phyloP scores from a whole-genome alignment of 2,797 vertebrate species.

The Gymnopithys bicolor region DNA sequence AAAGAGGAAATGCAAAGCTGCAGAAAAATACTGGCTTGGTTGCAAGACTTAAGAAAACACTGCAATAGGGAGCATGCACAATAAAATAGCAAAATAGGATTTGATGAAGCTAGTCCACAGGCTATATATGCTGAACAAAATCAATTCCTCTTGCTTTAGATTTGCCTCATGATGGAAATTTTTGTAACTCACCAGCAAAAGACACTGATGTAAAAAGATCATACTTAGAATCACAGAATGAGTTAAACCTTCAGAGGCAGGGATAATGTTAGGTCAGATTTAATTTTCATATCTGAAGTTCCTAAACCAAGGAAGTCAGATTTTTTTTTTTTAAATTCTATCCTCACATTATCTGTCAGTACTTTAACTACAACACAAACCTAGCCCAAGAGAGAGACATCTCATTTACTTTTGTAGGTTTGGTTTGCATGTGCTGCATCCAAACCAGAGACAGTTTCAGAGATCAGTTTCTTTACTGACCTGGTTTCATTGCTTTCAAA shows the following conservation, averaged over 20 bases:
- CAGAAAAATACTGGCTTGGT: background rate
- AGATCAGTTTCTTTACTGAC: background rate
- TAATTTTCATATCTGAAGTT: background rate
- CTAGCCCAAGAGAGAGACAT: background rate
- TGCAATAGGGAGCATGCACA: background rate
- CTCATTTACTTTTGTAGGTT: background rate
- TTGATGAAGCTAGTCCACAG: background rate
- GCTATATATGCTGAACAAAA: background rate
- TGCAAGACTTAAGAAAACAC: background rate
- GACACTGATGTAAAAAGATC: background rate
- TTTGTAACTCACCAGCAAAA: background rate
- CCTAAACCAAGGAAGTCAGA: background rate
- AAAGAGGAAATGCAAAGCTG: background rate
- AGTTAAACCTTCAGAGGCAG: background rate
- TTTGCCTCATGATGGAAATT: background rate
- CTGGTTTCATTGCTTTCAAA: background rate
- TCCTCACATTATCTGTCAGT: background rate
- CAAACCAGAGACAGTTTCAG: background rate
- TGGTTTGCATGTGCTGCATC: background rate
- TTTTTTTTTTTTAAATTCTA: background rate
- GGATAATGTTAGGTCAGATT: background rate
- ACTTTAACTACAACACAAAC: background rate
- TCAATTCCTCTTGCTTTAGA: background rate
- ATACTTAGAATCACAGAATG: background rate
- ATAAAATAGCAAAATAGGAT: background rate